Evolutionary conservation across 2,797 vertebrate species (phyloP).

Genomic region (Clarias platycephalus): DNA sequence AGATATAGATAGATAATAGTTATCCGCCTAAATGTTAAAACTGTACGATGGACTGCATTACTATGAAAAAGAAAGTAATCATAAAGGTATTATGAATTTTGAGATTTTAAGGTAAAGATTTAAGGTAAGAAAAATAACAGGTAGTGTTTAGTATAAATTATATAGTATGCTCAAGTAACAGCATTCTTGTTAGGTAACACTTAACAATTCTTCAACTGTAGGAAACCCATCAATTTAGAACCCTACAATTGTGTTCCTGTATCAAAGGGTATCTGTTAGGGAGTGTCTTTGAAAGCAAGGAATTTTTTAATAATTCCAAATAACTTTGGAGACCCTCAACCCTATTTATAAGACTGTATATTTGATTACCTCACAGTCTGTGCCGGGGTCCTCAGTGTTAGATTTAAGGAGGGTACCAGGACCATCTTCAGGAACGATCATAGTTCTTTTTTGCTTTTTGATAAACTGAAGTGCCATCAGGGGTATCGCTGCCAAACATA

Average conservation of each 20-base stretch:
- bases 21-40: not conserved
- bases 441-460: not conserved
- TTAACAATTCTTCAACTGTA: not conserved
- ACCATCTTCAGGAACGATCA: not conserved
- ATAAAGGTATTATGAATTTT: not conserved
- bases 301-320: not conserved
- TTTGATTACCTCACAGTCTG: constrained; percentile 64
- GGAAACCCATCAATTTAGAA: not conserved
- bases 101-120: not conserved
- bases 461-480: constrained; percentile 58
- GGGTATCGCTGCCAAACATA: constrained; percentile 49
- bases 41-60: not conserved
- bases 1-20: not conserved
- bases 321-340: not conserved
- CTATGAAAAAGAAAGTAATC: not conserved
- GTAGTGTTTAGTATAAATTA: not conserved
- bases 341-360: not conserved
- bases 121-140: not conserved
- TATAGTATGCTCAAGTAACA: not conserved
- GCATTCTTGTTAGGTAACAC: not conserved
- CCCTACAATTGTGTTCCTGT: not conserved
- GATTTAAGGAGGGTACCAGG: constrained; percentile 47
- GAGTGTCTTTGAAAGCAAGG: not conserved
- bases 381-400: constrained; percentile 66
- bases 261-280: not conserved